phyloP scores from a whole-genome alignment of 2,797 vertebrate species.

The Thripadectes ignobilis region DNA sequence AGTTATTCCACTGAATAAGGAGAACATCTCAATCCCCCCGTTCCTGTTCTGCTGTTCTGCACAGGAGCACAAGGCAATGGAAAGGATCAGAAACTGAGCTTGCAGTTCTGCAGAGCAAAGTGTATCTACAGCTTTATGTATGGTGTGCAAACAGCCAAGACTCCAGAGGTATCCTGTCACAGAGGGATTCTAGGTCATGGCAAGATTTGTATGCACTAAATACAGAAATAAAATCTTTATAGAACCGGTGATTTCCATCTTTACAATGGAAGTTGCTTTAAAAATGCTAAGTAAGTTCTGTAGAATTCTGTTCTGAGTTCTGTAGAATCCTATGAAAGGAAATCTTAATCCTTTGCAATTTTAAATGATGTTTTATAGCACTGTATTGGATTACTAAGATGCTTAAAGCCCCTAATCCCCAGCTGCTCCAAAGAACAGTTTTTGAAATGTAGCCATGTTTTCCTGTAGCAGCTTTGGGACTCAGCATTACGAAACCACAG shows the following conservation, averaged over 20 bases:
- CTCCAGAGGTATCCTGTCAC: neutral
- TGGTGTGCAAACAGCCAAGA: neutral
- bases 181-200: neutral
- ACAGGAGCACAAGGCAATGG: neutral
- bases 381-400: conserved; percentile 45
- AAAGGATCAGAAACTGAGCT: neutral
- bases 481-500: neutral
- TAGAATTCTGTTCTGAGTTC: conserved; percentile 19
- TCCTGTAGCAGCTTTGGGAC: neutral
- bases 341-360: conserved; percentile 44
- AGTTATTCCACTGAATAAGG: neutral
- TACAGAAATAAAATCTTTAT: neutral
- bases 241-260: neutral
- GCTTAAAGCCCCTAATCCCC: conserved; percentile 56
- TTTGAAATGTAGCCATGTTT: conserved; percentile 29
- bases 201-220: neutral
- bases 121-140: neutral
- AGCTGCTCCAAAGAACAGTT: conserved; percentile 31
- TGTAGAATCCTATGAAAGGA: conserved; percentile 6
- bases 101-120: neutral
- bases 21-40: neutral
- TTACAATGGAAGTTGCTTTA: neutral
- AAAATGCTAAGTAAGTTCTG: conserved; percentile 27
- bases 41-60: neutral
- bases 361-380: conserved; percentile 47